Evolutionary conservation across 2,797 vertebrate species (phyloP).

Genomic region (Halcyon badia): DNA sequence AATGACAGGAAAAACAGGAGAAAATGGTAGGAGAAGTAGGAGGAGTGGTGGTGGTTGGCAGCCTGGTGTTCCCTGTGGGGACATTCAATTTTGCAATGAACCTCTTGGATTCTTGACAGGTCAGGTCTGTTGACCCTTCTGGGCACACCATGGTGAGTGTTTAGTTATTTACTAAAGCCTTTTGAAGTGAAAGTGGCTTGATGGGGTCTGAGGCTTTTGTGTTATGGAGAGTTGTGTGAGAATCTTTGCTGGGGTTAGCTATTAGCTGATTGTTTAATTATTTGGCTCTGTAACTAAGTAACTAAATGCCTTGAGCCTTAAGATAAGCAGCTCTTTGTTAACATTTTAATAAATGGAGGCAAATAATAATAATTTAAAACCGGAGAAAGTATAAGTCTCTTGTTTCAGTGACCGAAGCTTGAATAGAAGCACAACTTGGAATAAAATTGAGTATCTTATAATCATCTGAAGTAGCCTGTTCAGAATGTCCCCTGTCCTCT

Average conservation of each 20-base stretch:
- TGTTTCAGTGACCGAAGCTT: not conserved
- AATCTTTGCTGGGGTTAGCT: constrained; percentile 69
- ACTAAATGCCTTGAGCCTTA: constrained; percentile 59
- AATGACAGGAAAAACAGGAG: not conserved
- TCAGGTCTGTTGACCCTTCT: constrained; percentile 64
- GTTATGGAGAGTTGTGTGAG: constrained; percentile 24
- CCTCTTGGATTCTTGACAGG: constrained; percentile 41
- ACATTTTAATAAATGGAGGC: constrained; percentile 27
- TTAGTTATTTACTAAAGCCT: constrained; percentile 70
- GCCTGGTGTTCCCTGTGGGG: not conserved
- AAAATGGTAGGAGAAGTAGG: not conserved
- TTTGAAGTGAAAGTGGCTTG: constrained; percentile 65
- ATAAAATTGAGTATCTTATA: not conserved
- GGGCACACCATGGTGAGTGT: constrained; percentile 41
- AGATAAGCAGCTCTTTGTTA: constrained; percentile 71
- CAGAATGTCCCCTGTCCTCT: not conserved
- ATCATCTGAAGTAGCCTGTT: not conserved
- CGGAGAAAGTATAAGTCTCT: not conserved
- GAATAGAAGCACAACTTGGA: not conserved
- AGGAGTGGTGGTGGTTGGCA: not conserved
- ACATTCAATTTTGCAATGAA: not conserved
- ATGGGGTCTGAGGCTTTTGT: constrained; percentile 64
- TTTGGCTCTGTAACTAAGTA: constrained; percentile 73
- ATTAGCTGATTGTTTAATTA: constrained; percentile 65
- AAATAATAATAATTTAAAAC: constrained; percentile 22